Base-by-base conservation (phyloP, 2,113 vertebrate species). In the Tupaia chinensis region DNA sequence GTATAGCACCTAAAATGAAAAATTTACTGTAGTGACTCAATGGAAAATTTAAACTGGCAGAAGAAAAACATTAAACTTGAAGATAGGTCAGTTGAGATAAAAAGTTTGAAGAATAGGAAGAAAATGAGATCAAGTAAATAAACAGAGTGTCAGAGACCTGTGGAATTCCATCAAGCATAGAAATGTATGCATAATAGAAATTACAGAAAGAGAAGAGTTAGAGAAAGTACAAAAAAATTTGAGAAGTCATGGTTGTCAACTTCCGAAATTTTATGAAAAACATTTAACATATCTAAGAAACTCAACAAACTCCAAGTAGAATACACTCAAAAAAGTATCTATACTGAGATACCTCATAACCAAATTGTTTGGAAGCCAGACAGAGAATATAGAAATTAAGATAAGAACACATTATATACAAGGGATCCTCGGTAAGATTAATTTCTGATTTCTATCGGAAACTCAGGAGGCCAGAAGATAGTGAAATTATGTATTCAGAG, bases 201-300 rank as follows among this genome's bases (percentile, higher is more conserved):
- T 78, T 32, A 44, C 29, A 74, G 17, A 10, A 65, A 1, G 9
- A 83, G 16, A 70, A 23, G 44, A 44, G 44, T 44, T 44, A 44
- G 44, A 44, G 85, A 32, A 13, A 14, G 12, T 1, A 78, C 27
- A 63, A 70, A 61, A 89, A 79, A 61, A 85, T 15, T 72, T 65
- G 27, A 94, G 84, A 70, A 69, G 69, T 44, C 82, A 16, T 82
- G 73, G 19, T 25, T 70, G 27, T 11, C 58, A 68, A 44, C 9
- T 83, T 83, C 70, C 61, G 56, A 65, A 72, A 87, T 92, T 63
- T 95, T 22, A 77, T 72, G 12, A 53, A 84, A 96, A 91, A 32
- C 29, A 77, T 58, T 92, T 44, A 60, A 23, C 65, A 87, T 12
- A 79, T 17, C 14, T 6, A 79, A 80, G 74, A 87, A 86, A 11